phyloP scores from a whole-genome alignment of 2,797 vertebrate species.

The Malacoctenus gilli region DNA sequence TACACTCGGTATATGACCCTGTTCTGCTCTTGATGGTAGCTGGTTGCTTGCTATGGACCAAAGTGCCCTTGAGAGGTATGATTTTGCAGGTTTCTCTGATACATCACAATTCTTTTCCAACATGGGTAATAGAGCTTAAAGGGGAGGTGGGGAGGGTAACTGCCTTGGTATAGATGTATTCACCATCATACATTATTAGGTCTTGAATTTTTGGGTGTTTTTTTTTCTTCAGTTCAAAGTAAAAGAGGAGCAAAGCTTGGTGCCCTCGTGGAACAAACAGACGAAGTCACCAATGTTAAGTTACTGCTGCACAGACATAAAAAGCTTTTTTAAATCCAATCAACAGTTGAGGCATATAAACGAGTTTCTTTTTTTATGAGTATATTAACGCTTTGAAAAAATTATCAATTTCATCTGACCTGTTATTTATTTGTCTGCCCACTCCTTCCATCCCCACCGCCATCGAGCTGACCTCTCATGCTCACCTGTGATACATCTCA shows the following conservation, averaged over 20 bases:
- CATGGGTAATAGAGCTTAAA: conserved; percentile 2
- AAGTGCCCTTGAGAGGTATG: conserved; percentile 63
- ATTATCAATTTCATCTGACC: neutral
- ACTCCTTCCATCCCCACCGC: neutral
- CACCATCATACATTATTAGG: conserved; percentile 2
- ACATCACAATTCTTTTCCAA: conserved; percentile 6
- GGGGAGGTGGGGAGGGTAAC: neutral
- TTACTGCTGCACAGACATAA: neutral
- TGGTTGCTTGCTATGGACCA: conserved; percentile 64
- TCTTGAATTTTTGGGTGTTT: conserved; percentile 7
- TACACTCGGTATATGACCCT: conserved; percentile 26
- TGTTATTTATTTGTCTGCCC: conserved; percentile 8
- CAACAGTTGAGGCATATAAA: too few relatives aligned
- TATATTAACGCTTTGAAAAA: too few relatives aligned
- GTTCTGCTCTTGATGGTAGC: conserved; percentile 35
- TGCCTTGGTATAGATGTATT: conserved; percentile 23
- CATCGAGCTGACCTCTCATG: conserved; percentile 6
- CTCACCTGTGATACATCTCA: conserved; percentile 20
- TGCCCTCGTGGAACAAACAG: conserved; percentile 5
- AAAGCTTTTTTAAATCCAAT: too few relatives aligned
- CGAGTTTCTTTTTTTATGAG: too few relatives aligned
- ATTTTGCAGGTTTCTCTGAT: conserved; percentile 22
- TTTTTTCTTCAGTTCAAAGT: conserved; percentile 12
- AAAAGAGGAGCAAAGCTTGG: conserved; percentile 59
- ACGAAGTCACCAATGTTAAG: neutral